phyloP scores from a whole-genome alignment of 2,888 invertebrate species.

The Hymenopus coronatus region DNA sequence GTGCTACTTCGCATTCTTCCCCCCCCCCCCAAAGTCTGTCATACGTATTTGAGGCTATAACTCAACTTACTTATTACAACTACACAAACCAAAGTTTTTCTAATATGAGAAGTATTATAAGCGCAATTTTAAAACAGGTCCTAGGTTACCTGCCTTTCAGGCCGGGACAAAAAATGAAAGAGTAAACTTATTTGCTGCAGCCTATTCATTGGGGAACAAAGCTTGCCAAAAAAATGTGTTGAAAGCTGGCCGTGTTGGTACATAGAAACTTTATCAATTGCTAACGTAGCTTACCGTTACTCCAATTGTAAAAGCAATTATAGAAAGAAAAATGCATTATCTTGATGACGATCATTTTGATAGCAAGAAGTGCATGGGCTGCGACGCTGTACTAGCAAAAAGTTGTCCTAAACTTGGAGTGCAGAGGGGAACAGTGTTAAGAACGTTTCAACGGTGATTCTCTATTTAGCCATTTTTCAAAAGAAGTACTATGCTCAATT shows the following conservation, averaged over 20 bases:
- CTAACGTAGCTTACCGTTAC: neutral
- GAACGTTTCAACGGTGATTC: too few species aligned
- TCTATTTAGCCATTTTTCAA: too few species aligned
- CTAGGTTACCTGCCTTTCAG: neutral
- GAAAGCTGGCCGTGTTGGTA: neutral
- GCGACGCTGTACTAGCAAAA: neutral
- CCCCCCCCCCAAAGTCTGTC: too few species aligned
- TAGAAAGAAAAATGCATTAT: neutral
- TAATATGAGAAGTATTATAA: too few species aligned
- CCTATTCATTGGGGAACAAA: neutral
- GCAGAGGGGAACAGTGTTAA: too few species aligned
- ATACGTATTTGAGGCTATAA: too few species aligned
- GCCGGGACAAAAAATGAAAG: neutral
- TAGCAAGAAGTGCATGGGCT: neutral
- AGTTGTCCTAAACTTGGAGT: too few species aligned
- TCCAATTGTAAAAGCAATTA: neutral
- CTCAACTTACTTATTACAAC: too few species aligned
- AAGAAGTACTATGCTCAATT: too few species aligned
- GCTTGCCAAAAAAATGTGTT: neutral
- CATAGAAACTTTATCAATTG: neutral
- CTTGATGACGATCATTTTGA: neutral
- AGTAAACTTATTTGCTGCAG: neutral
- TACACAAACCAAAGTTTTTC: too few species aligned
- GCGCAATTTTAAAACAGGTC: neutral
- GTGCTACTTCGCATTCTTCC: too few species aligned